A percentile compares a stretch with the other conserved stretches of the same genome.
Evolutionary conservation across 2,888 invertebrate species (phyloP).

Genomic region (Brenthis ino): DNA sequence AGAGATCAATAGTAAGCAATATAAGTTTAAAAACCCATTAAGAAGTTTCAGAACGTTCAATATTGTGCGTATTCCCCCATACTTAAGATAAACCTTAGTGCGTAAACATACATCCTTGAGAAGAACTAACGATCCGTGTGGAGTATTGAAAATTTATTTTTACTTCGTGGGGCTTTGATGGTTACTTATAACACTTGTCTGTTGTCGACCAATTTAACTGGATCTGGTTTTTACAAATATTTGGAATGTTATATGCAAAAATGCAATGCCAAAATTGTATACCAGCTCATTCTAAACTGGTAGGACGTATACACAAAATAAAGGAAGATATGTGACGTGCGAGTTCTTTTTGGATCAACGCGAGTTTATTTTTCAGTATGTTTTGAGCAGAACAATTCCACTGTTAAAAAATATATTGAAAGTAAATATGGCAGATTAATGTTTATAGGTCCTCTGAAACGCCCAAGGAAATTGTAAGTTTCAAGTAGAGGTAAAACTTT

Average conservation of each 20-base stretch:
- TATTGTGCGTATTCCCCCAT: slow-evolving; percentile 33
- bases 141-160: slow-evolving; percentile 80
- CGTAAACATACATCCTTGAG: slow-evolving; percentile 63
- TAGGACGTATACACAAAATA: slow-evolving; percentile 55
- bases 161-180: slow-evolving; percentile 71
- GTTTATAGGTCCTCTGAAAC: slow-evolving; percentile 21
- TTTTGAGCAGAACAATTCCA: slow-evolving; percentile 12
- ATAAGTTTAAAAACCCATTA: slow-evolving; percentile 73
- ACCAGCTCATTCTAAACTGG: slow-evolving; percentile 28
- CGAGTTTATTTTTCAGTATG: slow-evolving; percentile 64
- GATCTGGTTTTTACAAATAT: slow-evolving; percentile 42
- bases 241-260: slow-evolving; percentile 23
- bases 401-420: slow-evolving; percentile 23
- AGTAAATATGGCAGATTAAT: slow-evolving; percentile 25
- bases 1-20: slow-evolving; percentile 56
- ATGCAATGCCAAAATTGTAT: slow-evolving; percentile 18
- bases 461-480: slow-evolving; percentile 23
- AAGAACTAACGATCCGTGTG: slow-evolving; percentile 73
- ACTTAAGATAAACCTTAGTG: slow-evolving; percentile 52
- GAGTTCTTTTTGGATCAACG: slow-evolving; percentile 68
- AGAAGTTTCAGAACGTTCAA: slow-evolving; percentile 50
- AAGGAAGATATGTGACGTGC: slow-evolving; percentile 65
- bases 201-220: slow-evolving; percentile 50
- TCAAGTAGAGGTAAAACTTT: slow-evolving; percentile 10
- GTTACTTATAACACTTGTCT: slow-evolving; percentile 64